Conservation (phyloP, 1,140 invertebrate species). For the Tetramorium alpestre region DNA sequence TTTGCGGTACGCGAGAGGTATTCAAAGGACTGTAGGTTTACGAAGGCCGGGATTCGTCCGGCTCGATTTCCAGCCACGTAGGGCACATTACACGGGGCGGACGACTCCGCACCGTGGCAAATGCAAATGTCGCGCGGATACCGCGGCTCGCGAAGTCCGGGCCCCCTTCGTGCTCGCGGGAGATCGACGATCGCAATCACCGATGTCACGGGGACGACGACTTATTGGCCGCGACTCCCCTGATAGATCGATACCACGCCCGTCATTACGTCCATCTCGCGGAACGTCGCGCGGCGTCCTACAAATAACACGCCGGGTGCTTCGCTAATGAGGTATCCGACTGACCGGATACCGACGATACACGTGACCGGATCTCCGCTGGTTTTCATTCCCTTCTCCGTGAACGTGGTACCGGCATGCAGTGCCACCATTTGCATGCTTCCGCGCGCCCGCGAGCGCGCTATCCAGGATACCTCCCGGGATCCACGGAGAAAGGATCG, state of each 20-base stretch:
- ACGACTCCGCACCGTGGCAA: slow-evolving; percentile 61
- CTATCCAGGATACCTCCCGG: background rate
- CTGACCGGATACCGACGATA: slow-evolving; percentile 35
- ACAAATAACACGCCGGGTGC: slow-evolving; percentile 69
- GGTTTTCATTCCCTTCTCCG: slow-evolving; percentile 46
- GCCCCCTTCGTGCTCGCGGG: background rate
- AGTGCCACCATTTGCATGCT: slow-evolving; percentile 4
- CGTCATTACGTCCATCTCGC: slow-evolving; percentile 60
- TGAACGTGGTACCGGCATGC: background rate
- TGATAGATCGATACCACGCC: slow-evolving; percentile 74
- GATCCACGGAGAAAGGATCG: background rate
- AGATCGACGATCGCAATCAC: slow-evolving; percentile 73
- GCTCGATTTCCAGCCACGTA: slow-evolving; percentile 18
- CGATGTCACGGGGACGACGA: slow-evolving; percentile 71
- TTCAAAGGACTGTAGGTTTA: slow-evolving; percentile 6
- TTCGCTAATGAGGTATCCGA: slow-evolving; percentile 68
- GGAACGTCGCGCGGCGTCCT: slow-evolving; percentile 38
- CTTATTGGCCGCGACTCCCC: slow-evolving; percentile 70
- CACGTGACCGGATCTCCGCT: slow-evolving; percentile 74
- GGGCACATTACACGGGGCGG: slow-evolving; percentile 42
- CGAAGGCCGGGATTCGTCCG: slow-evolving; percentile 2
- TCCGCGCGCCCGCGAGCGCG: slow-evolving; percentile 43
- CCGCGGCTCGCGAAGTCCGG: background rate
- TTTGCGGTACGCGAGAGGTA: background rate
- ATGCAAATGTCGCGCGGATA: slow-evolving; percentile 70